Base-by-base conservation (phyloP, 2,113 vertebrate genomes). In the Notothenia coriiceps region DNA sequence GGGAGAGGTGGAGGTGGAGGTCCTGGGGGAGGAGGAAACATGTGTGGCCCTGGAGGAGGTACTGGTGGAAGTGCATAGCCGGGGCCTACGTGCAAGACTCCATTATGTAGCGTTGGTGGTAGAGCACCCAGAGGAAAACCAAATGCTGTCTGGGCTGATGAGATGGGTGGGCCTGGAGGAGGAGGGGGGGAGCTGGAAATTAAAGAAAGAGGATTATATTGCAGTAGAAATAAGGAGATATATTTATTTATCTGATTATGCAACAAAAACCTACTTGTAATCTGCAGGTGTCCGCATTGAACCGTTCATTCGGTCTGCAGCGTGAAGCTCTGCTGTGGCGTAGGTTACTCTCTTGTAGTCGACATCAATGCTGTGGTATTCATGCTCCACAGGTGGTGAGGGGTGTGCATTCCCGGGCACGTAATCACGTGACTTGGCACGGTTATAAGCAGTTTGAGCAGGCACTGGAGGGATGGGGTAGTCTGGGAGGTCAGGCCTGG, bases 91-190 rank as follows among this genome's bases (percentile, higher is more conserved):
- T 85, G 85, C 54, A 82, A 9, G 68, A 92, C 74, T 52, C 94
- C 93, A 0, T 96, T 94, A 88, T 95, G 93, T 33, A 94, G 81
- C 18, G 93, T 12, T 40, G 86, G 90, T 44, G 95, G 70, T 5
- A 95, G 95, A 43, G 95, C 88, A 85, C 96, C 96, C 55, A 95
- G 91, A 46, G 96, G 96, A 65, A 95, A 97, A 72, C 95, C 96
- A 80, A 98, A 98, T 18, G 97, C 97, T 18, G 97, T 98, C 89
- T 98, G 96, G 81, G 96, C 95, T 43, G 97, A 98, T 69, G 97
- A 96, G 84, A 98, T 97, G 84, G 96, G 82, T 22, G 96, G 96
- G 0, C 95, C 95, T 0, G 95, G 91, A 0, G 93, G 92, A 47
- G 94, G 94, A 4, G 94, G 94, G 1, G 94, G 95, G 5, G 95